Base-by-base conservation (phyloP, 2,113 vertebrate species). In the Pelusios castaneus region DNA sequence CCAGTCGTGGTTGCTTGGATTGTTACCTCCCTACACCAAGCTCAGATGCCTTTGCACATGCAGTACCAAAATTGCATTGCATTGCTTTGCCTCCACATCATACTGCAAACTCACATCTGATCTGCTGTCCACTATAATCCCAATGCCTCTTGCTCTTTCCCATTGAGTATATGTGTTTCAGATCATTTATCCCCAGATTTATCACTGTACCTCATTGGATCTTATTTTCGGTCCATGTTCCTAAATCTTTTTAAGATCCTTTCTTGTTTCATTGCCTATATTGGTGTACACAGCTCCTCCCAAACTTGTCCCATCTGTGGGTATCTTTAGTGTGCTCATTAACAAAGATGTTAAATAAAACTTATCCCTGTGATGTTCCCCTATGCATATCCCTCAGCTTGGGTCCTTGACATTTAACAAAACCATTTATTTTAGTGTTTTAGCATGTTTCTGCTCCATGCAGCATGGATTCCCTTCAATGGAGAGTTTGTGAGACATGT, bases 331-430 rank as follows among this genome's bases (percentile, higher is more conserved):
- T 31, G 60, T 34, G 60, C 31, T 34, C 60, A 34, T 31, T 34
- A 63, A 34, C 14, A 86, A n/a, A 25, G 80, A 10, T 7, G 19
- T 11, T 34, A 31, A 63, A 63, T 63, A 43, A 60, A 38, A 7
- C 60, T 80, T 2, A 0, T 43, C 83, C 10, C 55, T 83, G 51
- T 47, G 51, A 3, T 19, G 29, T 6, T 84, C 1, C n/a, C 2
- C n/a, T 80, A 63, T 21, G 47, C 31, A 4, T 2, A 2, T 4
- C 10, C 1, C 1, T 34, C 80, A 0, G 0, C 56, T 84, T 75
- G 29, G 7, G 52, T 93, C 90, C 43, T 52, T 47, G 38, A 55
- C 10, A 81, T 6, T n/a, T 38, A 5, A 4, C n/a, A 67, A 29
- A 86, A 12, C 38, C 70, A 38, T 13, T 58, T 19, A 38, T 45